Evolutionary conservation across 2,797 vertebrate species (phyloP).

Genomic region (Helicolenus hilgendorfi): DNA sequence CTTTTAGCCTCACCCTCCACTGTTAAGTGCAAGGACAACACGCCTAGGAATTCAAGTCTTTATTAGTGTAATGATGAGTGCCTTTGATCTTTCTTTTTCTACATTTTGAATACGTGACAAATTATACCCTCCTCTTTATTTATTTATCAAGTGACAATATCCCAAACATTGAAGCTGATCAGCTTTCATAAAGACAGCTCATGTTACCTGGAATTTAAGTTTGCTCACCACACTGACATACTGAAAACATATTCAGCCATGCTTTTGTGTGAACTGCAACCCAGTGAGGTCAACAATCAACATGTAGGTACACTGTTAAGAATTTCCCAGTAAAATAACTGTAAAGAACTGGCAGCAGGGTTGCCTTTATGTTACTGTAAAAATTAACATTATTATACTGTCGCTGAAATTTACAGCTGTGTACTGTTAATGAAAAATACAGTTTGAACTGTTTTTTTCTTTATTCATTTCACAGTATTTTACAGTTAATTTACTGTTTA

Average conservation of each 20-base stretch:
- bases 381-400: no score
- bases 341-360: no score
- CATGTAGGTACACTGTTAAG: background rate
- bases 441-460: no score
- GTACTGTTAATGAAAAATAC: no score
- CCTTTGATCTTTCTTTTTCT: background rate
- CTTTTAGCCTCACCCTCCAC: background rate
- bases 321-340: no score
- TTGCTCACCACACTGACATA: background rate
- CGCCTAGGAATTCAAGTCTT: background rate
- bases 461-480: no score
- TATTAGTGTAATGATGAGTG: background rate
- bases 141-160: background rate
- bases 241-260: background rate
- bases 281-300: background rate
- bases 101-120: background rate
- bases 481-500: no score
- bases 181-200: background rate
- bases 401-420: no score
- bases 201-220: background rate
- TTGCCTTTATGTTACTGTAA: no score
- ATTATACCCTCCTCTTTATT: background rate
- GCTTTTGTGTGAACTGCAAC: background rate
- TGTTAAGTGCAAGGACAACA: constrained; percentile 20
- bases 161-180: background rate